Evolutionary conservation across 2,797 vertebrate genomes (phyloP).

Genomic region (Tamandua tetradactyla): DNA sequence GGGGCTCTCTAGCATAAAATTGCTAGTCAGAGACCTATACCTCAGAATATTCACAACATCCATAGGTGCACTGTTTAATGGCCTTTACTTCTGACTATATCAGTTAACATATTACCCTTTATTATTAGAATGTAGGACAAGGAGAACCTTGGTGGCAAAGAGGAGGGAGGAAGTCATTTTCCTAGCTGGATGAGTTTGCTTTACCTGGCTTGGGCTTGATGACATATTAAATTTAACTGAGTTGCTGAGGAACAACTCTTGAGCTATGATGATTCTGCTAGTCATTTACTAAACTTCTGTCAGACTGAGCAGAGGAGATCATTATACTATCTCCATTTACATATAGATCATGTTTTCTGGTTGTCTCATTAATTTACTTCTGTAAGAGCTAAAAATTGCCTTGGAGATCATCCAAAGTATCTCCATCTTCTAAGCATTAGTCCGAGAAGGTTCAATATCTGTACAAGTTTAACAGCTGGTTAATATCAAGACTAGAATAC

Average conservation of each 20-base stretch:
- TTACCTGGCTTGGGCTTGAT: neutral
- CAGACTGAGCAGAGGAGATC: neutral
- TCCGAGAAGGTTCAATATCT: neutral
- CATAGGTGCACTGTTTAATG: accelerated
- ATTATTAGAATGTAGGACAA: neutral
- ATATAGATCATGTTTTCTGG: neutral
- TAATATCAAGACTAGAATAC: accelerated
- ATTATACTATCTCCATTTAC: neutral
- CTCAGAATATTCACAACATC: accelerated
- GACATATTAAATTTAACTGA: neutral
- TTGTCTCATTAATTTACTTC: neutral
- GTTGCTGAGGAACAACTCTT: neutral
- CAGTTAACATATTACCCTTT: neutral
- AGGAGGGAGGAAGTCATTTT: neutral
- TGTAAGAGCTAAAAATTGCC: neutral
- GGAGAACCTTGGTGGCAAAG: neutral
- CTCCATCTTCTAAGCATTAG: neutral
- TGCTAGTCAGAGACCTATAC: accelerated
- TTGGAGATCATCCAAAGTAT: neutral
- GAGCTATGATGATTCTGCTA: neutral
- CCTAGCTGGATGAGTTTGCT: neutral
- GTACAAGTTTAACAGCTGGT: neutral
- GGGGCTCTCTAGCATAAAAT: accelerated
- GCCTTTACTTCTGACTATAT: neutral
- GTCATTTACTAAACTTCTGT: neutral